A percentile compares a stretch with the other conserved stretches of the same genome.
Conservation (phyloP, 1,140 invertebrate species). For the Ceratina australensis region DNA sequence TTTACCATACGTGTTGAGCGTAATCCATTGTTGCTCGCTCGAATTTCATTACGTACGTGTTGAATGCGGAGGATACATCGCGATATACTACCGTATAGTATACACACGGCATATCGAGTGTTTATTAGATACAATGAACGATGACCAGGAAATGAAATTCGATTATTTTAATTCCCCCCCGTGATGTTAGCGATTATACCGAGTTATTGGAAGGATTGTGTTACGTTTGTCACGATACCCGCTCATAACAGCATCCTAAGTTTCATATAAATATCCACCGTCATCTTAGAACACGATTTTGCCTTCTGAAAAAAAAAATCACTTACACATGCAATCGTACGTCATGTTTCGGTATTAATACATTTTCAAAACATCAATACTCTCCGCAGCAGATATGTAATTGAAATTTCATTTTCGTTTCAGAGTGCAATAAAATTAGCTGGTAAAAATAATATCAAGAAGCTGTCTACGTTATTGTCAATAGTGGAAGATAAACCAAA, state of each 20-base stretch:
- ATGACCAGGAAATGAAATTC: slow-evolving; percentile 47
- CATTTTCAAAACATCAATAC: too few species aligned
- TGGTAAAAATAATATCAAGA: slow-evolving; percentile 82
- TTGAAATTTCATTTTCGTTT: slow-evolving; percentile 59
- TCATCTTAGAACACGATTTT: slow-evolving; percentile 11
- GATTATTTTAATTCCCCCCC: slow-evolving; percentile 33
- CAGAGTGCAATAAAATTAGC: slow-evolving; percentile 83
- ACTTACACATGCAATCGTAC: neutral
- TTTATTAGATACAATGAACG: slow-evolving; percentile 5
- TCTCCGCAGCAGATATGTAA: neutral
- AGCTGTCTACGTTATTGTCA: slow-evolving; percentile 78
- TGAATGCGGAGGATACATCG: neutral
- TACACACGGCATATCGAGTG: neutral
- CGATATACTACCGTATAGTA: too few species aligned
- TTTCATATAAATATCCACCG: slow-evolving; percentile 6
- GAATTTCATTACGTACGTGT: slow-evolving; percentile 14
- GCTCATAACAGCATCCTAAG: slow-evolving; percentile 18
- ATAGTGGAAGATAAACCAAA: slow-evolving; percentile 82
- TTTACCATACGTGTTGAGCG: slow-evolving; percentile 51
- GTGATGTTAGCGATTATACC: slow-evolving; percentile 12
- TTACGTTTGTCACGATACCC: slow-evolving; percentile 34
- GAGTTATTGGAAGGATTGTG: slow-evolving; percentile 8
- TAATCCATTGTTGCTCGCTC: neutral
- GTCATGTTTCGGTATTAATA: neutral
- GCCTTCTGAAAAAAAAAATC: neutral